phyloP scores from a whole-genome alignment of 2,888 invertebrate genomes.

The Nematopogon swammerdamellus region DNA sequence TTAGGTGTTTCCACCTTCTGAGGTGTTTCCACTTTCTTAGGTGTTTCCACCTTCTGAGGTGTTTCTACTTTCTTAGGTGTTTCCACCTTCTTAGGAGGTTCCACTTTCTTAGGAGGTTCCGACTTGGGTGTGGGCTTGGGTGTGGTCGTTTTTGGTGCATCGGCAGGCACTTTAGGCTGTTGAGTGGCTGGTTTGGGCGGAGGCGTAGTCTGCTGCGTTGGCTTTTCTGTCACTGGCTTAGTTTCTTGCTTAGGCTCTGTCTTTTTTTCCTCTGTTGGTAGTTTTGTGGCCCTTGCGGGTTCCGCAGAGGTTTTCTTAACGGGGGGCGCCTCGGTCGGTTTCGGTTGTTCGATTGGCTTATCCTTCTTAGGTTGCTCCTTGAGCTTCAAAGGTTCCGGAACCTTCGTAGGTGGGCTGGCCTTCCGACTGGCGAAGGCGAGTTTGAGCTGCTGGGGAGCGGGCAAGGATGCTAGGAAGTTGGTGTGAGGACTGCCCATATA shows the following conservation, averaged over 20 bases:
- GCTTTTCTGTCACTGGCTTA: slow-evolving; percentile 11
- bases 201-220: slow-evolving; percentile 10
- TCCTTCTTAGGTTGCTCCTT: slow-evolving; percentile 13
- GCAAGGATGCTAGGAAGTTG: slow-evolving; percentile 62
- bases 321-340: slow-evolving; percentile 11
- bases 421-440: slow-evolving; percentile 18
- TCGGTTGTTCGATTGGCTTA: slow-evolving; percentile 25
- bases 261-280: no score
- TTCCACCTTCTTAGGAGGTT: slow-evolving; percentile 2
- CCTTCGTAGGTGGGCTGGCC: slow-evolving; percentile 6
- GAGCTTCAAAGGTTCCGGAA: slow-evolving; percentile 17
- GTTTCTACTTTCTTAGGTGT: slow-evolving; percentile 11
- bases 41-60: slow-evolving; percentile 12
- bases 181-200: slow-evolving; percentile 8
- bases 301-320: not conserved
- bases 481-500: slow-evolving; percentile 69
- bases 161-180: slow-evolving; percentile 12
- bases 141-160: slow-evolving; percentile 15
- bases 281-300: no score
- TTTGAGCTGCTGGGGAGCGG: slow-evolving; percentile 48
- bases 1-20: slow-evolving; percentile 2
- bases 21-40: slow-evolving; percentile 7
- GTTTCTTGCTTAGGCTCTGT: slow-evolving; percentile 3
- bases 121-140: slow-evolving; percentile 11
- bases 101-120: slow-evolving; percentile 10